Conservation (phyloP, 2,797 vertebrate species). For the Emys orbicularis region DNA sequence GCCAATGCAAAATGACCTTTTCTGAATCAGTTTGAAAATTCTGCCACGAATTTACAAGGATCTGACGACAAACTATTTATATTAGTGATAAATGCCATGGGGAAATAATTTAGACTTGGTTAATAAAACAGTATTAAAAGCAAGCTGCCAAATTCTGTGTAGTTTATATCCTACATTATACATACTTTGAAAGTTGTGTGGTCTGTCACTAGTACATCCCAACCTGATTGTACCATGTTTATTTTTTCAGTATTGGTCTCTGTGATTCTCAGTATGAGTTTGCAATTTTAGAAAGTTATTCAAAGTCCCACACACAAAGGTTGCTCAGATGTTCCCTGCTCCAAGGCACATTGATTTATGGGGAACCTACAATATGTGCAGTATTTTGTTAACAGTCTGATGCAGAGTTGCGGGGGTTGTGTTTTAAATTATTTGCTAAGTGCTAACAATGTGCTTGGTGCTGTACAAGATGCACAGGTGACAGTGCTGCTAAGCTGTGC, state of each 20-base stretch:
- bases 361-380: not conserved
- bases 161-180: not conserved
- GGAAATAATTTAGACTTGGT: not conserved
- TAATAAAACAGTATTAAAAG: not conserved
- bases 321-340: not conserved
- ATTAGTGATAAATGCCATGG: not conserved
- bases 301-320: not conserved
- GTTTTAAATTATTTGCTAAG: not conserved
- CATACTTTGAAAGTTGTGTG: rapidly evolving
- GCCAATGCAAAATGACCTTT: too few species aligned
- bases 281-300: not conserved
- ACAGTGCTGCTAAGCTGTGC: not conserved
- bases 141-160: not conserved
- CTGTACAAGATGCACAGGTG: not conserved
- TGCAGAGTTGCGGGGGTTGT: not conserved
- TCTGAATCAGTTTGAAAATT: not conserved
- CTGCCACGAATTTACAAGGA: not conserved
- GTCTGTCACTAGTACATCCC: not conserved
- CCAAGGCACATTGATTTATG: not conserved
- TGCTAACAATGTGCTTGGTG: not conserved
- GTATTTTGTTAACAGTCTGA: not conserved
- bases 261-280: not conserved
- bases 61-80: not conserved
- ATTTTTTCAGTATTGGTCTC: not conserved
- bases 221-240: not conserved